Conservation (phyloP, 2,113 vertebrate genomes). For the Acrocephalus kingi region DNA sequence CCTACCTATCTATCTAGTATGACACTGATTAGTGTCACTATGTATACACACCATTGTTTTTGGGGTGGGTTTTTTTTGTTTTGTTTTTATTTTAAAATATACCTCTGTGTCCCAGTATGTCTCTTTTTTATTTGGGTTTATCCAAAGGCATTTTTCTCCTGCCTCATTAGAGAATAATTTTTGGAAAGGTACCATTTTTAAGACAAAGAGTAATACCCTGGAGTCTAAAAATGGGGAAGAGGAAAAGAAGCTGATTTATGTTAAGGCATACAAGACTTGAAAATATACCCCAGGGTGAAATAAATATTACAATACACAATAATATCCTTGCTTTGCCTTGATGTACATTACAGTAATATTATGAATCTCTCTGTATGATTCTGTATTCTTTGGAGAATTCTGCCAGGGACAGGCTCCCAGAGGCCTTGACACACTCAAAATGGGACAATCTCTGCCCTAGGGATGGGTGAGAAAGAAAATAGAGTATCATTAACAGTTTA, state of each 20-base stretch:
- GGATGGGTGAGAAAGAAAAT: background rate
- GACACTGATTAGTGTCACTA: background rate
- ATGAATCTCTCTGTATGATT: background rate
- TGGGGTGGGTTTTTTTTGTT: too few species aligned
- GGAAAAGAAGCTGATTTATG: slow-evolving; percentile 42
- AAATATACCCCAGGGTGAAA: slow-evolving; percentile 44
- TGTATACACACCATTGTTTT: background rate
- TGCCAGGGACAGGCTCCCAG: accelerated
- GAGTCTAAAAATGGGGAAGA: background rate
- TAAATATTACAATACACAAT: slow-evolving; percentile 50
- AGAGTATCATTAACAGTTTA: background rate
- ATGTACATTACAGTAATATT: background rate
- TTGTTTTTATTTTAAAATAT: background rate
- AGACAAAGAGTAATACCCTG: slow-evolving; percentile 23
- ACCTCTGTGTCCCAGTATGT: background rate
- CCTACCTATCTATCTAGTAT: background rate
- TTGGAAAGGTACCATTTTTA: slow-evolving; percentile 10
- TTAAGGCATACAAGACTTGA: background rate
- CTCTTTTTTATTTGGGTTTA: background rate
- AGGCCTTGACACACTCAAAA: background rate
- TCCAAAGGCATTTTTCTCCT: slow-evolving; percentile 24
- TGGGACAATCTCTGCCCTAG: background rate
- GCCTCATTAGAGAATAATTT: slow-evolving; percentile 49
- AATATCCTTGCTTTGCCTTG: slow-evolving; percentile 33
- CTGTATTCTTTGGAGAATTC: background rate